Evolutionary conservation across 2,797 vertebrate species (phyloP), one percentile per base, ranked within the genome.

Genomic region (Falco concolor): DNA sequence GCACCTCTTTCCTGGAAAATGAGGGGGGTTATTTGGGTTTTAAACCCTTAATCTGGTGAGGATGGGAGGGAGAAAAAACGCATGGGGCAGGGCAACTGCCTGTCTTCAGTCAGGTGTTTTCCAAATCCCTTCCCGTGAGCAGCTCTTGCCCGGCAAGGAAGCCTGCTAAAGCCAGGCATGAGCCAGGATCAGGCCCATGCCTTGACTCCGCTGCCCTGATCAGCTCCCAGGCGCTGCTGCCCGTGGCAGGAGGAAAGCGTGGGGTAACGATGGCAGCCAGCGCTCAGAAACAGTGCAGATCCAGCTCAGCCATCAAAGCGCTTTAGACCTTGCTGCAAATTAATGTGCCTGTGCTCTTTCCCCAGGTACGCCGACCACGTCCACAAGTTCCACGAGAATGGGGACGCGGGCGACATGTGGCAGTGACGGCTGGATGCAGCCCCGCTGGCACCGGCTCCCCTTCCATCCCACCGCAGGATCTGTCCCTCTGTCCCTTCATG

Each of bases 281-380:
- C 1, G 0, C 70, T 59, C 14, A 1, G 40, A 22, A 27, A 3
- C 0, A 0, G 25, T 34, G 74, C 3, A 0, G 77, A 40, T 68
- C 30, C 30, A 12, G 38, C 91, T 32, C 0, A 2, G 68, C 59
- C 10, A 2, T n/a, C 30, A 0, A 5, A 12, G 34, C 9, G 2
- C 75, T 52, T 8, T 0, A 8, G 63, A 6, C 50, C 69, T 27
- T 6, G 56, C 84, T 16, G 65, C 3, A 28, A 30, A 12, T 3
- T 91, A 22, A 96, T 24, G 0, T 1, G 49, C 34, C 87, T 85
- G 9, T 94, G 59, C 50, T 47, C 94, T 84, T 30, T 87, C 96
- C 91, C 5, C 98, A 99, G 99, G 98, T 99, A 99, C 3, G 97
- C 99, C 0, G 99, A 99, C 96, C 99, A 99, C 93, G 95, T 99